Evolutionary conservation across 2,113 vertebrate species (phyloP), one percentile per base, ranked within the genome.

Genomic region (Heteronetta atricapilla): DNA sequence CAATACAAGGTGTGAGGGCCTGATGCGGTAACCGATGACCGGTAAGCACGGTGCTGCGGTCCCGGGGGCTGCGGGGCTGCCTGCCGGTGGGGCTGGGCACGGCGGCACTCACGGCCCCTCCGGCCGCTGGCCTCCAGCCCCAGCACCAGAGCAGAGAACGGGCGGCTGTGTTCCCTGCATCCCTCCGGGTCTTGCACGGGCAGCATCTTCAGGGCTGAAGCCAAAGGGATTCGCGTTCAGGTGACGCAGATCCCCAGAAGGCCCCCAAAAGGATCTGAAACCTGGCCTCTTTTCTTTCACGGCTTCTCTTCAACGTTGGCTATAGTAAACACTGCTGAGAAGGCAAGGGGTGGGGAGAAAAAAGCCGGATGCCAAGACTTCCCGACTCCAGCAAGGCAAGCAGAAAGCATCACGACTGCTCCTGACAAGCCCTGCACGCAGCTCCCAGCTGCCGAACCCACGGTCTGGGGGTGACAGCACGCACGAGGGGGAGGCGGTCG

Each of bases 161-260:
- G 2, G 4, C 2, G 0, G 0, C 2, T 1, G 14, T 4, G 56
- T 21, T 33, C 18, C 26, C 33, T 11, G 14, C 15, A 1, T 22
- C 19, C 21, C 29, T 31, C 18, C 11, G 3, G 4, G 11, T 58
- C 0, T 2, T 0, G 6, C 62, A 4, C 11, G 14, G 70, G 0
- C 18, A 21, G 25, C 8, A 2, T 11, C 50, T 8, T 62, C 38
- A 3, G 36, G n/a, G 4, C 52, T 53, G 64, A 1, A 4, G 14
- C 50, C 79, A 0, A 0, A 4, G 67, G 17, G 6, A 2, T 3
- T 4, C 0, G 2, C 0, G 10, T 1, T 4, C 8, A 4, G 59
- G 79, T 1, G 64, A 5, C 52, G 29, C 59, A 2, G 3, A 21
- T 3, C 50, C 2, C 64, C 60, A 28, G 8, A 14, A 1, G 29